These are phyloP conservation scores for Coracopsis vasa DNA, from an alignment of 2,113 vertebrate genomes.

Conservation along the genomic window DNA sequence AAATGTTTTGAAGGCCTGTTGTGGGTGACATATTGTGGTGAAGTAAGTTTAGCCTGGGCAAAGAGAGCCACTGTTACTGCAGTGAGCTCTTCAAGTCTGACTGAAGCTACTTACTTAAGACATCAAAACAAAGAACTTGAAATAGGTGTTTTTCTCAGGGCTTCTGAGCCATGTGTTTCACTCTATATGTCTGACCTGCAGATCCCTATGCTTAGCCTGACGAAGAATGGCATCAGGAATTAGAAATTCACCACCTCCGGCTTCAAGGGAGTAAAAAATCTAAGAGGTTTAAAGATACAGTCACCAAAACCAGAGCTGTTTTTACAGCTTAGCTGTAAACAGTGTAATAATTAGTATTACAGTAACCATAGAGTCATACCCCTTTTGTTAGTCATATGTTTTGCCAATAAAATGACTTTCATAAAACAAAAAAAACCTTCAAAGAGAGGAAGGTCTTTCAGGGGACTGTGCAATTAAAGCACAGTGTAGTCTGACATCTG, in stretches of 20 bases:
- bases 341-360: constrained; percentile 10
- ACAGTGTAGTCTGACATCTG: not conserved
- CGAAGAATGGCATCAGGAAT: not conserved
- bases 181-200: not conserved
- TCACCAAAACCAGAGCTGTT: not conserved
- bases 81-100: not conserved
- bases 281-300: not conserved
- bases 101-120: not conserved
- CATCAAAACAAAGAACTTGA: not conserved
- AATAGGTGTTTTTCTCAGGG: not conserved
- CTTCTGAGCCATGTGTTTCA: not conserved
- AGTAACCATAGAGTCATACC: not conserved
- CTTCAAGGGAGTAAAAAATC: not conserved
- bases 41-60: not conserved
- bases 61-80: not conserved
- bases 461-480: not conserved
- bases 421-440: not conserved
- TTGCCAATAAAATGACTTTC: not conserved
- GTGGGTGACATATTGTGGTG: not conserved
- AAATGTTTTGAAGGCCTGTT: not conserved
- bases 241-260: not conserved
- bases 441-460: not conserved
- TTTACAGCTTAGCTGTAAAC: constrained; percentile 2
- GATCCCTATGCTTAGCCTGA: not conserved
- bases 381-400: constrained; percentile 28